A percentile compares a stretch with the other conserved stretches of the same genome.
These are phyloP conservation scores for Campaea margaritaria DNA, from an alignment of 2,888 invertebrate species.

Conservation along the genomic window DNA sequence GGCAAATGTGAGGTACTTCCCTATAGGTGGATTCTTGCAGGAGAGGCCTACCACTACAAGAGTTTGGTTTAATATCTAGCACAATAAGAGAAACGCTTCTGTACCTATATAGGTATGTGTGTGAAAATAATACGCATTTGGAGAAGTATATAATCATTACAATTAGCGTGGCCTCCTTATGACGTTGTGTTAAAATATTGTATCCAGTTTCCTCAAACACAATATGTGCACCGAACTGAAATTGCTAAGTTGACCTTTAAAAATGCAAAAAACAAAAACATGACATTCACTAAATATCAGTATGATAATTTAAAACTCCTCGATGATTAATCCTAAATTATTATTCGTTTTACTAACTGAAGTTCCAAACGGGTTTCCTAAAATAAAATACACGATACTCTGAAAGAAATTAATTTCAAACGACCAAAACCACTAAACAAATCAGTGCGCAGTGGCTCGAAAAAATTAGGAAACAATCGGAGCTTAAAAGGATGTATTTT, in stretches of 20 bases:
- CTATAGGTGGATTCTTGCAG: no score
- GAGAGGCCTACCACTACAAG: no score
- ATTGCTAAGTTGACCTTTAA: neutral
- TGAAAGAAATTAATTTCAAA: slow-evolving; percentile 7
- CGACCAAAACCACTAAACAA: slow-evolving; percentile 7
- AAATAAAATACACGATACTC: slow-evolving; percentile 13
- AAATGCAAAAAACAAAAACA: neutral
- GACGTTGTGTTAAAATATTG: neutral
- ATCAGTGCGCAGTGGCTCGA: slow-evolving; percentile 7
- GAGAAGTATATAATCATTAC: neutral
- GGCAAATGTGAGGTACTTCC: no score
- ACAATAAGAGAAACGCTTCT: no score
- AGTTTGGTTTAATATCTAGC: no score
- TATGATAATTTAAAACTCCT: no score
- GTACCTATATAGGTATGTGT: no score
- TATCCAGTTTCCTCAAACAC: slow-evolving; percentile 1
- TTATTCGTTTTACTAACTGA: neutral
- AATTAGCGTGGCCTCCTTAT: neutral
- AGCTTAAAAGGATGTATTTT: neutral
- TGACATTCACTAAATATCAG: neutral
- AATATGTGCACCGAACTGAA: neutral
- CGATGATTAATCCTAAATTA: no score
- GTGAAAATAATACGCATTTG: no score
- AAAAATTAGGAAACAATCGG: slow-evolving; percentile 10
- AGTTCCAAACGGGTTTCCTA: neutral